Evolutionary conservation across 2,888 invertebrate genomes (phyloP), one percentile per base, ranked within the genome.

Genomic region (Thymelicus lineola): DNA sequence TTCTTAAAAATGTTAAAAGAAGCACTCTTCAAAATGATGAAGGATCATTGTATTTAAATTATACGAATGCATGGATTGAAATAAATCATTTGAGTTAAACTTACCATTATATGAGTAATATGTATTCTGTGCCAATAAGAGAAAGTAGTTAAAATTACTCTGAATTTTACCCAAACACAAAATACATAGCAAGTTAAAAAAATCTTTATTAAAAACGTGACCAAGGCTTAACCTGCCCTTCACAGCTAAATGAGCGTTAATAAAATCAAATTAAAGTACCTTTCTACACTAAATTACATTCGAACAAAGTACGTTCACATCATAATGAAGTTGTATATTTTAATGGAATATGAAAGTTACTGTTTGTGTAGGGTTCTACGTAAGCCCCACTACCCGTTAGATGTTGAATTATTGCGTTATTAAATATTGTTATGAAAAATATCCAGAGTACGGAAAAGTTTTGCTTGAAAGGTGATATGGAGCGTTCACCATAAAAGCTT

Each of bases 341-440:
- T 77, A 77, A 81, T 79, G 78, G 76, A 77, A 76, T 77, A 75
- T 76, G 74, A 74, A 78, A 77, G 73, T 78, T 77, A 69, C 74
- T 73, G 75, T 76, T 75, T 73, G 71, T 59, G 57, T 63, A 62
- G 65, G 66, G 72, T 71, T 70, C 63, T 74, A 71, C 74, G 15
- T 62, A 36, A 36, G 46, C 61, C 55, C 35, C 17, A 20, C 12
- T 12, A 12, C 4, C 53, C 55, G 3, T 53, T 3, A 17, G 7
- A 17, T 50, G 17, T 17, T 50, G 6, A 50, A 4, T 42, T 50
- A 17, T 15, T 50, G 15, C 17, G 17, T 17, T 42, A 42, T 42
- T 42, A 12, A 42, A 42, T 42, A 42, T 10, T 0, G 42, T 42
- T 42, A 10, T 10, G 1, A 38, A 10, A 28, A 28, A 20, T 5